phyloP scores from a whole-genome alignment of 2,888 invertebrate species.

The Silvanus unidentatus region DNA sequence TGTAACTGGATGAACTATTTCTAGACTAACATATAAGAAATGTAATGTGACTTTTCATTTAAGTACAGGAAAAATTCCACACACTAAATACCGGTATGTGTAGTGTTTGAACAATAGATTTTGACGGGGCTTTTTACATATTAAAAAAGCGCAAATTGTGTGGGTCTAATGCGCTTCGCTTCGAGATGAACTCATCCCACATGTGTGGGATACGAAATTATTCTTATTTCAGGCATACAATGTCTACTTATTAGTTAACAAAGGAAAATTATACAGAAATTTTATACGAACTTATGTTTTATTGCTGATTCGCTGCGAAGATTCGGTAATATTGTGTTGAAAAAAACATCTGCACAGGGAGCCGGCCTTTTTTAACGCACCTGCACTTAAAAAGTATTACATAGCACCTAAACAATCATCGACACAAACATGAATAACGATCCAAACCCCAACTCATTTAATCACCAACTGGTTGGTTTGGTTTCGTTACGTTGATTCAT shows the following conservation, averaged over 20 bases:
- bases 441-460: slow-evolving; percentile 14
- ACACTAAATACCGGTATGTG: too few relatives aligned
- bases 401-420: slow-evolving; percentile 22
- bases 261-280: slow-evolving; percentile 8
- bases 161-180: neutral
- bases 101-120: neutral
- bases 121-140: neutral
- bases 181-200: slow-evolving; percentile 4
- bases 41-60: too few relatives aligned
- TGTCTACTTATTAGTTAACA: neutral
- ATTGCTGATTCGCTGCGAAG: slow-evolving; percentile 8
- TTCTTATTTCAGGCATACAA: neutral
- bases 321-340: slow-evolving; percentile 14
- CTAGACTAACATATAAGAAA: too few relatives aligned
- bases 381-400: slow-evolving; percentile 22
- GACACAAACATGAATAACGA: slow-evolving; percentile 8
- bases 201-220: slow-evolving; percentile 3
- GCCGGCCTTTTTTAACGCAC: slow-evolving; percentile 21
- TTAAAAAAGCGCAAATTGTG: neutral
- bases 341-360: slow-evolving; percentile 19
- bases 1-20: too few relatives aligned
- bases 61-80: too few relatives aligned
- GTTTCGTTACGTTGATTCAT: slow-evolving; percentile 16
- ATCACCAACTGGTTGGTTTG: slow-evolving; percentile 20
- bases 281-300: slow-evolving; percentile 17